A percentile compares a stretch with the other conserved stretches of the same genome.
phyloP scores from a whole-genome alignment of 2,797 vertebrate genomes.

The Hozukius guyotensis region DNA sequence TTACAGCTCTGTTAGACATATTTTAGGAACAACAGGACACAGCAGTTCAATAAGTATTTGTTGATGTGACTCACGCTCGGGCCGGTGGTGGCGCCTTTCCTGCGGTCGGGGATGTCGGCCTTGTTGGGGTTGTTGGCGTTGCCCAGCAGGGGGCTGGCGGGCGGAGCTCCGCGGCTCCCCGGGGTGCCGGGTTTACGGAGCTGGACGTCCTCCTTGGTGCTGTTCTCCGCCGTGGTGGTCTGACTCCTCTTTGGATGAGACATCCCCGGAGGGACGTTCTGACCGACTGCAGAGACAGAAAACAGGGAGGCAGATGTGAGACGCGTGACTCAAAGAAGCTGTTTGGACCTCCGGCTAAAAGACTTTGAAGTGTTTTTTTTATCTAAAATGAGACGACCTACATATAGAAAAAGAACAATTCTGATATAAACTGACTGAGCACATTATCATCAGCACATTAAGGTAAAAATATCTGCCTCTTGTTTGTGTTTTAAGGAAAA shows the following conservation, averaged over 20 bases:
- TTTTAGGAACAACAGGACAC: too few relatives aligned
- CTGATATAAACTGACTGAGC: neutral
- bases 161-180: slow-evolving; percentile 86
- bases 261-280: slow-evolving; percentile 87
- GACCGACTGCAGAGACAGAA: slow-evolving; percentile 84
- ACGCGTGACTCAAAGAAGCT: neutral
- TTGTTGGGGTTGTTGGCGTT: slow-evolving; percentile 98
- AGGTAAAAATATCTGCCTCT: neutral
- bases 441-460: neutral
- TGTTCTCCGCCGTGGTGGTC: slow-evolving; percentile 89
- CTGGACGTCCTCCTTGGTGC: slow-evolving; percentile 90
- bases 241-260: slow-evolving; percentile 94
- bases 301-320: neutral
- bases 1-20: too few relatives aligned
- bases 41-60: too few relatives aligned
- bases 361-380: neutral
- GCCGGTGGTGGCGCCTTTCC: slow-evolving; percentile 88
- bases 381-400: neutral
- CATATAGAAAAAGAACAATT: neutral
- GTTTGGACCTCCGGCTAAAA: neutral
- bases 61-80: slow-evolving; percentile 87
- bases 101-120: slow-evolving; percentile 96
- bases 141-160: slow-evolving; percentile 93
- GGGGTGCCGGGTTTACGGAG: slow-evolving; percentile 88
- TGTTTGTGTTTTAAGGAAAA: neutral